A percentile compares a stretch with the other conserved stretches of the same genome.
Conservation (phyloP, 2,113 vertebrate genomes). For the Dendrocopos noguchii region DNA sequence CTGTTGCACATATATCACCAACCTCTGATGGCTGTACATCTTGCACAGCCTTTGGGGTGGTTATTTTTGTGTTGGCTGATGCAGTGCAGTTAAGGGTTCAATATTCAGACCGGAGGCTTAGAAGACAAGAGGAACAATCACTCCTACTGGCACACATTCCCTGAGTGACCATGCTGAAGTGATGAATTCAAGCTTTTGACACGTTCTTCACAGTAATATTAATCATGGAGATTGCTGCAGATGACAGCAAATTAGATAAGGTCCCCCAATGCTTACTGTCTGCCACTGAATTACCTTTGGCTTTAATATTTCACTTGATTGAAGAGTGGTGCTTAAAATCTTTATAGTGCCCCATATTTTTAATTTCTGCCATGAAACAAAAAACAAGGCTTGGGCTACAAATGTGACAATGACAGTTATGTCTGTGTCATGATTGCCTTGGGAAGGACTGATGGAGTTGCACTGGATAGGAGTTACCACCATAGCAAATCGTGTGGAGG, state of each 20-base stretch:
- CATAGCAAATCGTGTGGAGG: background rate
- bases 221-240: conserved; percentile 2
- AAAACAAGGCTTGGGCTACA: background rate
- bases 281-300: background rate
- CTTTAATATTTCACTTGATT: conserved; percentile 51
- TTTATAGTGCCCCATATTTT: background rate
- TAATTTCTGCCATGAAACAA: background rate
- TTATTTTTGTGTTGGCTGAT: background rate
- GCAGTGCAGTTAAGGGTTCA: background rate
- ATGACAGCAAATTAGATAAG: conserved; percentile 45
- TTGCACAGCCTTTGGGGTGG: background rate
- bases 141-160: background rate
- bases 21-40: background rate
- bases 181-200: conserved; percentile 15
- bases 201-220: conserved; percentile 23
- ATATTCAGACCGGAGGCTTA: background rate
- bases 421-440: accelerated
- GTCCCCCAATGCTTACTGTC: background rate
- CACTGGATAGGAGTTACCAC: background rate
- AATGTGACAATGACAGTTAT: accelerated
- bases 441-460: background rate
- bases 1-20: background rate
- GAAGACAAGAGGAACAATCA: background rate
- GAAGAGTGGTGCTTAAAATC: conserved; percentile 11
- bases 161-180: background rate